Base-by-base conservation (phyloP, 2,113 vertebrate genomes). In the Alethe castanea region DNA sequence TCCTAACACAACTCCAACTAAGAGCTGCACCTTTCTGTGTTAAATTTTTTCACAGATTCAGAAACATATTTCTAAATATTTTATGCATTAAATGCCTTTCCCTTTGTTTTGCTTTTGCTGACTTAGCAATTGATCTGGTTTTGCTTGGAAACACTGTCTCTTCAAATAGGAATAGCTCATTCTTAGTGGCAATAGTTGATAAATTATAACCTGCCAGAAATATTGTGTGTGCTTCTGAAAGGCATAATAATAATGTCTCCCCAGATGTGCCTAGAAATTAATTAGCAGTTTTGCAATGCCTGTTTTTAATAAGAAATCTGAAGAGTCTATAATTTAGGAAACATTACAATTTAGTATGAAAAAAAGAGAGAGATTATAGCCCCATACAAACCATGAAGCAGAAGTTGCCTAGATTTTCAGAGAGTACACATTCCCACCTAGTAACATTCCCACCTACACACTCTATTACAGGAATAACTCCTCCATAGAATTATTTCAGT, bases 291-390 rank as follows among this genome's bases (percentile, higher is more conserved):
- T 44, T 61, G 53, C 70, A 61, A 76, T 72, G 52, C n/a, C 28
- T 64, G 8, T 81, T 95, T 96, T 91, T 94, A 74, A 91, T 88
- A 95, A 96, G 36, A 69, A 45, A 33, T 87, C 38, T 33, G 77
- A 91, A 87, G n/a, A 90, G 62, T 35, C 77, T 76, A 16, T 61
- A 91, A 90, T 95, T 71, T 86, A 87, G 66, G 57, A 44, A 38
- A 24, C 13, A 40, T 84, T 71, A 86, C 64, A 38, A 62, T 61
- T 89, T 56, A 76, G 64, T 61, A 53, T 11, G 29, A 35, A 74
- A 67, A 64, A 56, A 48, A 67, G 44, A 48, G 23, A 72, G 14
- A 57, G 22, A 87, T n/a, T 59, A 19, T 48, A 90, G 89, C 60
- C 77, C 52, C 71, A 16, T 26, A 70, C 0, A 1, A 93, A 23